Conservation (phyloP, 2,797 vertebrate species). For the Poeciliopsis turneri region DNA sequence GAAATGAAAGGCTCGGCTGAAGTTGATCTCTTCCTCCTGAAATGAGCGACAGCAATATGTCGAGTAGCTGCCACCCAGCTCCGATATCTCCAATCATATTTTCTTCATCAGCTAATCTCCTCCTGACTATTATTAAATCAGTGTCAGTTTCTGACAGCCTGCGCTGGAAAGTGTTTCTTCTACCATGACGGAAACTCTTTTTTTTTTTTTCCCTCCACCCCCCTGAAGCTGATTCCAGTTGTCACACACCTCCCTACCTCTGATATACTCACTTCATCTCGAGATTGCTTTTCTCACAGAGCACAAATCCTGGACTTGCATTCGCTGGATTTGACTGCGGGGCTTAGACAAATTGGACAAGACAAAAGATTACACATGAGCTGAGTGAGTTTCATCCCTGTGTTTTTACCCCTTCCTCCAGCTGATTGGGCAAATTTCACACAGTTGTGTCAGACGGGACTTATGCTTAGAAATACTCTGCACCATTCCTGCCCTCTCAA, state of each 20-base stretch:
- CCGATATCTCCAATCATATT: constrained; percentile 52
- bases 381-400: constrained; percentile 63
- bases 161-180: constrained; percentile 34
- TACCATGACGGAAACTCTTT: constrained; percentile 29
- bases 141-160: constrained; percentile 54
- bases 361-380: constrained; percentile 75
- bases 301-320: constrained; percentile 58
- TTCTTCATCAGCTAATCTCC: constrained; percentile 64
- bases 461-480: constrained; percentile 67
- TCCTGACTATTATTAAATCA: constrained; percentile 66
- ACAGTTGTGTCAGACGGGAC: constrained; percentile 61
- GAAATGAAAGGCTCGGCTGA: constrained; percentile 31
- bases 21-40: constrained; percentile 40
- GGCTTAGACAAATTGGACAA: constrained; percentile 76
- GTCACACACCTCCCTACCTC: constrained; percentile 60
- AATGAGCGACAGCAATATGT: constrained; percentile 49
- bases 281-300: constrained; percentile 68
- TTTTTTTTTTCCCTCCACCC: not conserved
- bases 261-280: constrained; percentile 69
- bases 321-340: constrained; percentile 53
- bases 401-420: constrained; percentile 60
- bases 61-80: constrained; percentile 23
- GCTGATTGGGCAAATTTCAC: constrained; percentile 67
- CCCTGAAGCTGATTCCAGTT: constrained; percentile 48
- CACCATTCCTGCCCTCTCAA: constrained; percentile 38